A percentile compares a stretch with the other conserved stretches of the same genome.
Evolutionary conservation across 2,797 vertebrate species (phyloP).

Genomic region (Syndactyla subalaris): DNA sequence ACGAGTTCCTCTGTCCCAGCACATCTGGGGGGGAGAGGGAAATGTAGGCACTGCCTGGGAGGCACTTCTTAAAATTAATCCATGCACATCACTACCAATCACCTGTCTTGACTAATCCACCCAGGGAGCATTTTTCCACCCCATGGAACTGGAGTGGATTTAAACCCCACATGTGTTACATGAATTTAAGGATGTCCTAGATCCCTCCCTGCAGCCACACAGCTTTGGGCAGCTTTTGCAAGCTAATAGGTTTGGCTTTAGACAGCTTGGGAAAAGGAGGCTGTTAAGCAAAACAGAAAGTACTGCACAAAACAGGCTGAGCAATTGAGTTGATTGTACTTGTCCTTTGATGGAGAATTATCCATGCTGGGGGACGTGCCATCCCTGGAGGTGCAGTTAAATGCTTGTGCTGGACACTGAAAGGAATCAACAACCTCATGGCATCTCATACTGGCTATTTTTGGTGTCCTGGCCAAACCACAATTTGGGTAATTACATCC

Average conservation of each 20-base stretch:
- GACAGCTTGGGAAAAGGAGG: not conserved
- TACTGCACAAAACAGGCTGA: not conserved
- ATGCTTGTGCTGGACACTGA: not conserved
- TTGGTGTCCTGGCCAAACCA: slow-evolving; percentile 26
- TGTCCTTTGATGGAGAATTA: not conserved
- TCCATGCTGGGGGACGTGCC: not conserved
- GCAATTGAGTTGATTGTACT: not conserved
- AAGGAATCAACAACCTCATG: not conserved
- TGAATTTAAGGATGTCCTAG: not conserved
- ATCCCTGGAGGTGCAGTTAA: not conserved
- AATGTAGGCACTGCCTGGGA: not conserved
- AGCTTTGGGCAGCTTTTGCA: not conserved
- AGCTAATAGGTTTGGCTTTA: not conserved
- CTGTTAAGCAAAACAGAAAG: not conserved
- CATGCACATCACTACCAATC: not conserved
- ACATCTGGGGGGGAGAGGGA: not conserved
- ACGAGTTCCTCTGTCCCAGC: not conserved
- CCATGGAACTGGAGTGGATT: not conserved
- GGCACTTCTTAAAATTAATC: slow-evolving; percentile 44
- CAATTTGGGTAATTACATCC: slow-evolving; percentile 41
- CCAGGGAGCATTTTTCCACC: not conserved
- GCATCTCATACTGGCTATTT: not conserved
- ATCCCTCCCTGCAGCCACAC: not conserved
- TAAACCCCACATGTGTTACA: rapidly evolving
- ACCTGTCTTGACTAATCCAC: not conserved